These are phyloP conservation scores for Dromius quadrimaculatus DNA, from an alignment of 2,888 invertebrate species.

Conservation along the genomic window DNA sequence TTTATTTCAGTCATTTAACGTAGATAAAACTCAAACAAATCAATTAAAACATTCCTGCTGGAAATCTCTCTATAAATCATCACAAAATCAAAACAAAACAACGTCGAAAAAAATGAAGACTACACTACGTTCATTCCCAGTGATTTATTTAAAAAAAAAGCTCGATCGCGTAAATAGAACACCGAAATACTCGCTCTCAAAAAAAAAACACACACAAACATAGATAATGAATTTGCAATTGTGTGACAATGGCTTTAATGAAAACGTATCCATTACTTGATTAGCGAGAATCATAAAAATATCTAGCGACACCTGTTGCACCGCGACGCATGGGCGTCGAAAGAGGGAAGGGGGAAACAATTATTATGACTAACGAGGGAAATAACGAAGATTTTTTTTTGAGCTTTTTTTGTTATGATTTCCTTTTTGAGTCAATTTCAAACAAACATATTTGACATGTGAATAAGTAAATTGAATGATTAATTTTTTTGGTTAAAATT, in stretches of 20 bases:
- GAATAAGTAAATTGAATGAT: too few species aligned
- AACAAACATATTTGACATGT: too few species aligned
- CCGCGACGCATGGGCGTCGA: background rate
- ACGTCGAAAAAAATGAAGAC: constrained; percentile 16
- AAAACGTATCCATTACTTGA: constrained; percentile 51
- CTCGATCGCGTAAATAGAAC: constrained; percentile 10
- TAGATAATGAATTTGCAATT: constrained; percentile 44
- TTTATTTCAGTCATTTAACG: constrained; percentile 12
- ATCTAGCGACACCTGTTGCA: constrained; percentile 46
- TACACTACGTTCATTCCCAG: constrained; percentile 13
- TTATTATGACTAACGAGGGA: constrained; percentile 21
- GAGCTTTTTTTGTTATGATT: too few species aligned
- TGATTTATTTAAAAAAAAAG: constrained; percentile 37
- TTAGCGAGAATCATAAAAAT: constrained; percentile 50
- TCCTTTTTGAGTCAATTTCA: too few species aligned
- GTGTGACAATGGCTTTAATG: constrained; percentile 41
- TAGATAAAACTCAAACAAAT: constrained; percentile 11
- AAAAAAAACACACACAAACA: constrained; percentile 26
- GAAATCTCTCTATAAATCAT: constrained; percentile 18
- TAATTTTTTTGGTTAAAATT: too few species aligned
- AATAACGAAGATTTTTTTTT: too few species aligned
- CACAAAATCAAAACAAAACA: constrained; percentile 1
- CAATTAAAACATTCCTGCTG: constrained; percentile 20
- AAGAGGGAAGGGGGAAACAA: constrained; percentile 6
- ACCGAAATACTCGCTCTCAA: background rate